A percentile compares a stretch with the other conserved stretches of the same genome.
These are phyloP conservation scores for Phymanthus crucifer DNA, from an alignment of 92 coral and sea anemone species.

Conservation along the genomic window DNA sequence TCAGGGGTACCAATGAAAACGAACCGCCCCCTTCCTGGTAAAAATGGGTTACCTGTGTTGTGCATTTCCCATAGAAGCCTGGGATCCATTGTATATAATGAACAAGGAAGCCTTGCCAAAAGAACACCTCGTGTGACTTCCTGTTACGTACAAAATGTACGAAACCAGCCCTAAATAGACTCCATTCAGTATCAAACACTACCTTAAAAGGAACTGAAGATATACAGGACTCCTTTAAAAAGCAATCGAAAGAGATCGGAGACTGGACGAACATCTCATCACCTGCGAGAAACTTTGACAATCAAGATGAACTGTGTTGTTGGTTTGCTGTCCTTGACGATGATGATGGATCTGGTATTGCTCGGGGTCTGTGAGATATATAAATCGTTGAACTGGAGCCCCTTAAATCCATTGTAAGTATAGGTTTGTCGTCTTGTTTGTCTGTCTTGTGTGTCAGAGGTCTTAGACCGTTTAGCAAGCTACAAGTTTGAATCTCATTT, in stretches of 20 bases:
- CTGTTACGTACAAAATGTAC: neutral
- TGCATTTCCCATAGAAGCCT: neutral
- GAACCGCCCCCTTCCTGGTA: too few species aligned
- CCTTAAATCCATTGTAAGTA: slow-evolving; percentile 32
- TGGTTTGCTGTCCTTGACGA: slow-evolving; percentile 8
- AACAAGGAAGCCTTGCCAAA: neutral
- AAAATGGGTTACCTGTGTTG: neutral
- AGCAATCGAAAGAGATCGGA: neutral
- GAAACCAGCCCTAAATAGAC: neutral
- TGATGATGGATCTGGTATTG: slow-evolving; percentile 4
- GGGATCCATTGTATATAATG: neutral
- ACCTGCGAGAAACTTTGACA: neutral
- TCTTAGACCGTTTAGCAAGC: too few species aligned
- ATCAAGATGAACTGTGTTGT: neutral
- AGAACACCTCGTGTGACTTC: slow-evolving; percentile 1
- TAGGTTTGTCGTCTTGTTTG: neutral
- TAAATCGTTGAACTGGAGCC: slow-evolving; percentile 20
- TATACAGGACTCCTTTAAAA: neutral
- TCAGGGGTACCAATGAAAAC: too few species aligned
- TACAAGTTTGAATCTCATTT: too few species aligned
- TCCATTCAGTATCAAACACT: neutral
- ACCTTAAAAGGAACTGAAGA: neutral
- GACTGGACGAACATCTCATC: neutral
- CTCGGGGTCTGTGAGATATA: slow-evolving; percentile 4
- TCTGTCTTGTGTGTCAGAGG: neutral